phyloP scores from a whole-genome alignment of 1,140 invertebrate species.

The Heliconius himera region DNA sequence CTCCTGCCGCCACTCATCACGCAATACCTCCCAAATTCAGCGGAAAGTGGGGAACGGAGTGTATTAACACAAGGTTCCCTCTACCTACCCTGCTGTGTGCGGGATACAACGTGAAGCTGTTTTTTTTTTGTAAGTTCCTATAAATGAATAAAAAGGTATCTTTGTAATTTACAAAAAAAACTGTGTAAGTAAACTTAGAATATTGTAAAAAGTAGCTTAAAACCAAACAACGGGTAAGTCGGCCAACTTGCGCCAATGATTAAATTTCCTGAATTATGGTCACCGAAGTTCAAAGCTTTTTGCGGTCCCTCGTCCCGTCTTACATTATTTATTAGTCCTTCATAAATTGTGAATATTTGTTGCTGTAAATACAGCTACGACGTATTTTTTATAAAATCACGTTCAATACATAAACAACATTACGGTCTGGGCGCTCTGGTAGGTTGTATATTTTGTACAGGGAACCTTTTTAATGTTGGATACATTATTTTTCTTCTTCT shows the following conservation, averaged over 20 bases:
- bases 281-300: constrained; percentile 56
- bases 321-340: constrained; percentile 57
- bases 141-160: not conserved
- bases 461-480: too few relatives aligned
- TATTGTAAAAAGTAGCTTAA: constrained; percentile 10
- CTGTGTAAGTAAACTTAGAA: not conserved
- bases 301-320: constrained; percentile 43
- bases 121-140: too few relatives aligned
- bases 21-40: too few relatives aligned
- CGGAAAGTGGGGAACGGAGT: too few relatives aligned
- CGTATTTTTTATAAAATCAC: constrained; percentile 19
- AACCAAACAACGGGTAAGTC: constrained; percentile 24
- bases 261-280: constrained; percentile 69
- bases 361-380: constrained; percentile 23
- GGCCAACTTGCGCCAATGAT: constrained; percentile 53
- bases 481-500: too few relatives aligned
- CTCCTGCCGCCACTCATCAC: too few relatives aligned
- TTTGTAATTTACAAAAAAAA: not conserved
- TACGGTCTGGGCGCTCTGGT: not conserved
- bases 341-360: constrained; percentile 47
- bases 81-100: too few relatives aligned
- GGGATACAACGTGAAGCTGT: too few relatives aligned
- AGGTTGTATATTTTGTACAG: not conserved
- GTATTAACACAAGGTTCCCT: too few relatives aligned
- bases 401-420: not conserved